These are phyloP conservation scores for Gymnarchus niloticus DNA, from an alignment of 2,113 vertebrate genomes.

Conservation along the genomic window DNA sequence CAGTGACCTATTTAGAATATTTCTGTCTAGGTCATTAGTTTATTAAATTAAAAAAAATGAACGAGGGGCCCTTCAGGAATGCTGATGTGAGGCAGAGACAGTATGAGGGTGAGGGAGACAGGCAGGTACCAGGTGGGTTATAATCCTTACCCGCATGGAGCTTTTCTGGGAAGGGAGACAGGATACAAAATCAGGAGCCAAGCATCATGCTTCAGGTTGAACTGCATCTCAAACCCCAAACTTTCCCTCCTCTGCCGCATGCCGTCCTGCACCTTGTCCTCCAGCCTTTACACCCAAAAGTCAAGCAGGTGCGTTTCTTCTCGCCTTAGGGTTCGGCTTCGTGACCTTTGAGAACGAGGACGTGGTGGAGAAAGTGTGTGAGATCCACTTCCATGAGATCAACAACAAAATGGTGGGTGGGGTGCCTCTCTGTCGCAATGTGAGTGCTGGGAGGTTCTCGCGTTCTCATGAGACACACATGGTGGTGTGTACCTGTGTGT, in stretches of 20 bases:
- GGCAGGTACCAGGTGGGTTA: too few species aligned
- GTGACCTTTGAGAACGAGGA: slow-evolving; percentile 98
- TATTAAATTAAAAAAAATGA: not conserved
- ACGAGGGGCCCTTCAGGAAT: not conserved
- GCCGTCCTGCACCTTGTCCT: too few species aligned
- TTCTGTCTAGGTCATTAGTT: not conserved
- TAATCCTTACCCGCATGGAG: not conserved
- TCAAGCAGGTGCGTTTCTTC: not conserved
- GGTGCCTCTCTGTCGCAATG: not conserved
- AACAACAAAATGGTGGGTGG: slow-evolving; percentile 94
- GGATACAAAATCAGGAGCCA: not conserved
- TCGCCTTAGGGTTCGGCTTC: slow-evolving; percentile 67
- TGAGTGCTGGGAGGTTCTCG: not conserved
- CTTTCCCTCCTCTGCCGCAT: not conserved
- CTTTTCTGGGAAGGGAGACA: not conserved
- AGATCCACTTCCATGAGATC: slow-evolving; percentile 99
- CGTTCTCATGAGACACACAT: not conserved
- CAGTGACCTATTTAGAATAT: not conserved
- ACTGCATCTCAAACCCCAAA: not conserved
- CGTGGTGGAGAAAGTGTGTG: slow-evolving; percentile 97
- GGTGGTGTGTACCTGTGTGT: not conserved
- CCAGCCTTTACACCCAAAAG: not conserved
- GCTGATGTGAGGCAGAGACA: too few species aligned
- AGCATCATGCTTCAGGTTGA: not conserved
- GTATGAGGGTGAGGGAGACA: not conserved